Base-by-base conservation (phyloP, 2,888 invertebrate genomes). In the Rotaria socialis region DNA sequence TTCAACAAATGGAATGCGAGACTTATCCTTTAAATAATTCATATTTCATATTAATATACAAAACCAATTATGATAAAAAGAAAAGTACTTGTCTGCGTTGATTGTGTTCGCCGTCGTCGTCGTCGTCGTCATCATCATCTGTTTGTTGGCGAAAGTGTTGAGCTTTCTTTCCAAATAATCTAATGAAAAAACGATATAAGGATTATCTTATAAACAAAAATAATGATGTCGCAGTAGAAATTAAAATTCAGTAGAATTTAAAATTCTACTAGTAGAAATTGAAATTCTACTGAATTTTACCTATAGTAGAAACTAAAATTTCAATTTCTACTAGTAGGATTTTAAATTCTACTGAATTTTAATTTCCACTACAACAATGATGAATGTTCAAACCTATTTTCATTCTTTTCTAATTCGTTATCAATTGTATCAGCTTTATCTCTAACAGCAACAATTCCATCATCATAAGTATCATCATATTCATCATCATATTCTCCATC, bases 381-480 rank as follows among this genome's bases (percentile, higher is more conserved):
- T 11, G 14, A 24, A 80, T 43, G 41, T 14, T 47, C 80, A 43
- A 80, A 80, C 80, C 47, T 80, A n/a, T 80, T 80, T 80, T 43
- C 24, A 47, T 80, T 80, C 24, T 80, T 80, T 10, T 84, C 67
- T n/a, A 67, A 74, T 27, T 86, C 86, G 1, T 41, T 67, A 58
- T 86, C 86, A 55, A 86, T 60, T 50, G 43, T 27, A 56, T 86
- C 84, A 60, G 85, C 75, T 14, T 75, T 80, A 47, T 52, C 86
- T 16, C 27, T 43, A 22, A 75, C 58, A 85, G 85, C 80, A 5
- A 75, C 80, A 47, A 80, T 24, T 80, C 80, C 80, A 80, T 80
- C 85, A 47, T 85, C 86, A 85, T 86, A 86, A 43, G 86, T 86
- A 74, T 86, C 86, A 85, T 86, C 86, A 52, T 86, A 86, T 84